phyloP scores from a whole-genome alignment of 2,888 invertebrate species.

The Zygogramma bicolorata region DNA sequence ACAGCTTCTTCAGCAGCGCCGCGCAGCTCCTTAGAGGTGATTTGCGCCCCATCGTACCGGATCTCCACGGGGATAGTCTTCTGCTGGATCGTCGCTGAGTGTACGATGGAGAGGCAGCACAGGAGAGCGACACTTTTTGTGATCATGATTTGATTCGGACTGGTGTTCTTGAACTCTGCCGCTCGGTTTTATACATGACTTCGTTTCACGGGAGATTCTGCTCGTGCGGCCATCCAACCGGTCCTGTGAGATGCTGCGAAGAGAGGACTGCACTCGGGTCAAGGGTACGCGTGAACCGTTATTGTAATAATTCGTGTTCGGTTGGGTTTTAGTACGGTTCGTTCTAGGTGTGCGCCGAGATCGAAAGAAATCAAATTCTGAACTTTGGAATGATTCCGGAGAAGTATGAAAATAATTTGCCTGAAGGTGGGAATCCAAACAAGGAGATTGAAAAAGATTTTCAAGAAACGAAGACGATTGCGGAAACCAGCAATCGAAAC shows the following conservation, averaged over 20 bases:
- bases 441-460: background rate
- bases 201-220: conserved; percentile 46
- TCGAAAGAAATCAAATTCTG: too few relatives aligned
- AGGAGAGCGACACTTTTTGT: conserved; percentile 39
- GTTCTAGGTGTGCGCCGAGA: background rate
- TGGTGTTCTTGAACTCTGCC: conserved; percentile 54
- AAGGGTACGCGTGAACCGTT: conserved; percentile 43
- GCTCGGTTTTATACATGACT: conserved; percentile 61
- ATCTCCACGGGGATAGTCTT: conserved; percentile 60
- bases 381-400: too few relatives aligned
- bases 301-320: conserved; percentile 34
- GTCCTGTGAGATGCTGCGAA: conserved; percentile 33
- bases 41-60: conserved; percentile 53
- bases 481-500: too few relatives aligned
- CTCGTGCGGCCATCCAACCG: conserved; percentile 35
- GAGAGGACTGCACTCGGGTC: conserved; percentile 44
- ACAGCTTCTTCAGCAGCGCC: conserved; percentile 17
- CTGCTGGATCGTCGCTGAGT: conserved; percentile 44
- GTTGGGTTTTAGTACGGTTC: conserved; percentile 9
- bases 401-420: too few relatives aligned
- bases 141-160: conserved; percentile 31
- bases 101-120: conserved; percentile 32
- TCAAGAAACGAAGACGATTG: too few relatives aligned
- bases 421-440: too few relatives aligned
- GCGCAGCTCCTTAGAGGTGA: conserved; percentile 11